Conservation (phyloP, 2,888 invertebrate genomes). For the Elegia similella region DNA sequence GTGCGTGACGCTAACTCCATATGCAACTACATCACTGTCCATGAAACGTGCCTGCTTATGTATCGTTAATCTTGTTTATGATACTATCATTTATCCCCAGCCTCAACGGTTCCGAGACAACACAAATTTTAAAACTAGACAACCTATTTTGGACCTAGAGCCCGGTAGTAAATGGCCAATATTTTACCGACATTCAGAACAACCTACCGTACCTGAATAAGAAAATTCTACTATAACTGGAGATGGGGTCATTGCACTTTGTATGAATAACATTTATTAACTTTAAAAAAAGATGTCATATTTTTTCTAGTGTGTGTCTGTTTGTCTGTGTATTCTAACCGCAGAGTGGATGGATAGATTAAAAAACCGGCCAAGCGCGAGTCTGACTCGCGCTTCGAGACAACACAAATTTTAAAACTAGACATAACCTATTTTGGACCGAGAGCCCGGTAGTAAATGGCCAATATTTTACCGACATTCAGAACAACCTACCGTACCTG, state of each 20-base stretch:
- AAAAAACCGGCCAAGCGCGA: too few relatives aligned
- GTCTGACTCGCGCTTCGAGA: too few relatives aligned
- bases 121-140: slow-evolving; percentile 47
- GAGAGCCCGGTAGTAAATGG: not conserved
- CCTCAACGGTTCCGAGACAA: slow-evolving; percentile 42
- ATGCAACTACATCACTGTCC: slow-evolving; percentile 71
- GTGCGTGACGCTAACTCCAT: slow-evolving; percentile 34
- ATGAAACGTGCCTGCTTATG: slow-evolving; percentile 74
- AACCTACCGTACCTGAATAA: not conserved
- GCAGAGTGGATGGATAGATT: too few relatives aligned
- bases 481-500: not conserved
- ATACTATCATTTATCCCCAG: slow-evolving; percentile 72
- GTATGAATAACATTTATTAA: too few relatives aligned
- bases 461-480: not conserved
- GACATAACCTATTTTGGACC: not conserved
- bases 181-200: not conserved
- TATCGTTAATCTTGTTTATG: slow-evolving; percentile 79
- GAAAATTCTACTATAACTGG: too few relatives aligned
- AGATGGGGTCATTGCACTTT: too few relatives aligned
- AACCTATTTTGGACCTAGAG: not conserved
- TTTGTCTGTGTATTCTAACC: too few relatives aligned
- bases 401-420: slow-evolving; percentile 54
- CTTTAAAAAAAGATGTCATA: too few relatives aligned
- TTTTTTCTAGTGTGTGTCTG: too few relatives aligned
- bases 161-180: not conserved